A percentile compares a stretch with the other conserved stretches of the same genome.
phyloP scores from a whole-genome alignment of 2,113 vertebrate genomes.

The Gobio gobio region DNA sequence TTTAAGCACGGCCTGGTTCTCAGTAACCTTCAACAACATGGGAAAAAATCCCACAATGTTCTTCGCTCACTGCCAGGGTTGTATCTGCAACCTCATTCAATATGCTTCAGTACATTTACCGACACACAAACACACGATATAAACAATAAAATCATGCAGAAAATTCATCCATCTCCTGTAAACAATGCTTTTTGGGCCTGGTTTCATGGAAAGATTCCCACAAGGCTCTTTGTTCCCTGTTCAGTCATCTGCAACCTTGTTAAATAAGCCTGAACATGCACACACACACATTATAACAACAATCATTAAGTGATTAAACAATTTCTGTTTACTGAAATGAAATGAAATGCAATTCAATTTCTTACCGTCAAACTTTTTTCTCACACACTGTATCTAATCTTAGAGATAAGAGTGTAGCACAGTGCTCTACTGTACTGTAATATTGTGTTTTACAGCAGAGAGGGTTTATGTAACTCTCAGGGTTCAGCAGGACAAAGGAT shows the following conservation, averaged over 20 bases:
- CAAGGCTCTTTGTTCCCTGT: neutral
- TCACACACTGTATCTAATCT: slow-evolving; percentile 9
- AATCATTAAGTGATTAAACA: neutral
- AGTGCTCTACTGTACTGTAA: slow-evolving; percentile 2
- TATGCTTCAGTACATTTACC: neutral
- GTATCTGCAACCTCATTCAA: neutral
- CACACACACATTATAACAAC: neutral
- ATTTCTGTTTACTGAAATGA: neutral
- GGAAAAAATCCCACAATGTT: neutral
- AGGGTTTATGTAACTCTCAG: slow-evolving; percentile 20
- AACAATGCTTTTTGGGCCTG: neutral
- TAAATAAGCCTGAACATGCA: neutral
- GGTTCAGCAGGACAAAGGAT: slow-evolving; percentile 20
- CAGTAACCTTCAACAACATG: neutral
- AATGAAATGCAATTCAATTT: no score
- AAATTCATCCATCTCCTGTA: neutral
- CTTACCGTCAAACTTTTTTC: neutral
- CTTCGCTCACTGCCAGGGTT: neutral
- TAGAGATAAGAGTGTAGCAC: slow-evolving; percentile 25
- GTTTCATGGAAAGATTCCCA: neutral
- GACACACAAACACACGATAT: neutral
- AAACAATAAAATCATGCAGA: neutral
- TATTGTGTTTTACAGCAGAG: slow-evolving; percentile 10
- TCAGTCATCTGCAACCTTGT: neutral
- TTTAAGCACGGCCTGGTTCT: neutral